phyloP scores from a whole-genome alignment of 2,113 vertebrate genomes.

The Lathamus discolor region DNA sequence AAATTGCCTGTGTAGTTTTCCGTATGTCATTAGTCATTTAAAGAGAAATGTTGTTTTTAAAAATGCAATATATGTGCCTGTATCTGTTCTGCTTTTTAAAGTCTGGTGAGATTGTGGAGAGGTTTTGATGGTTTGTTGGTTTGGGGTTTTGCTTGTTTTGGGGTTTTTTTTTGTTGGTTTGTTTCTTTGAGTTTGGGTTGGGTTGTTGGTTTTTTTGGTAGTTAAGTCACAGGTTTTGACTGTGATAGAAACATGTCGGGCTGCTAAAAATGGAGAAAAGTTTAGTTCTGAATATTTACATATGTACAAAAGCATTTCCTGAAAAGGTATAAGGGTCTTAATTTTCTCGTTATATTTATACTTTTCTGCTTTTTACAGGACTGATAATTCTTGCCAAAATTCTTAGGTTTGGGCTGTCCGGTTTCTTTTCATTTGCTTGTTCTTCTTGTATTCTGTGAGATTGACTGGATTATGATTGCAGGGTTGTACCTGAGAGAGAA shows the following conservation, averaged over 20 bases:
- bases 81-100: background rate
- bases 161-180: background rate
- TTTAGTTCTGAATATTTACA: background rate
- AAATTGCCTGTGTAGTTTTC: background rate
- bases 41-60: background rate
- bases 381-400: background rate
- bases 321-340: background rate
- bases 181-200: background rate
- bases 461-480: background rate
- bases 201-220: background rate
- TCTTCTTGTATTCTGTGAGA: background rate
- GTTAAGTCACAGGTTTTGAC: background rate
- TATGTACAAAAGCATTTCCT: background rate
- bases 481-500: background rate
- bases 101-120: background rate
- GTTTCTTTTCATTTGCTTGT: background rate
- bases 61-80: background rate
- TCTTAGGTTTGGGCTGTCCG: background rate
- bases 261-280: background rate
- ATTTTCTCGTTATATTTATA: background rate
- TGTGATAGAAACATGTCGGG: background rate
- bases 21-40: background rate
- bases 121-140: background rate
- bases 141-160: background rate
- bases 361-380: background rate